These are phyloP conservation scores for Euura lappo DNA, from an alignment of 1,140 invertebrate species.

Conservation along the genomic window DNA sequence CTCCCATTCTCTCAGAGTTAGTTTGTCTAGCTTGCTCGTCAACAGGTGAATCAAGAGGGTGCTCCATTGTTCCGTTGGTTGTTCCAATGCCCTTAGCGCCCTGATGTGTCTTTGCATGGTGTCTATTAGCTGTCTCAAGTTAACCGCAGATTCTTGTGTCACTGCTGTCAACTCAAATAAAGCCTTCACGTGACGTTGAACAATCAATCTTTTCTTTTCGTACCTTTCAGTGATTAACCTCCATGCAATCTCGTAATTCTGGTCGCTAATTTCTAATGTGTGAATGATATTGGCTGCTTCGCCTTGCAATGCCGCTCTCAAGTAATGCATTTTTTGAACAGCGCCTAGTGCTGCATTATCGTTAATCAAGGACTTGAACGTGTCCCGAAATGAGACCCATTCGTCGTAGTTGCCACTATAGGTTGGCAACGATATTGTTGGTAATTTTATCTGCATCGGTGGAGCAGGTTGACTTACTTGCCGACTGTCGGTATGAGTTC, in stretches of 20 bases:
- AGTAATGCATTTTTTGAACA: no score
- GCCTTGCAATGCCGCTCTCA: no score
- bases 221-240: constrained; percentile 35
- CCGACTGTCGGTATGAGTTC: no score
- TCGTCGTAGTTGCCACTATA: no score
- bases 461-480: no score
- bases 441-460: no score
- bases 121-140: constrained; percentile 27
- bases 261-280: no score
- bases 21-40: constrained; percentile 26
- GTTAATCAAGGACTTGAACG: no score
- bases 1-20: constrained; percentile 33
- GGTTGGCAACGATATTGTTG: no score
- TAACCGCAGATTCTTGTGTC: constrained; percentile 21
- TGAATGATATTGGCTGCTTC: no score
- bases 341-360: no score
- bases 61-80: constrained; percentile 30
- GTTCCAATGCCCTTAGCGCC: constrained; percentile 24
- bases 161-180: constrained; percentile 28
- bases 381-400: no score
- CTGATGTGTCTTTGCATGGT: constrained; percentile 28
- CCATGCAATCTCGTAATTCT: constrained; percentile 42
- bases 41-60: constrained; percentile 28
- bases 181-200: constrained; percentile 35
- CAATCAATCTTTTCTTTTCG: constrained; percentile 34